Conservation (phyloP, 2,113 vertebrate species). For the Podarcis muralis region DNA sequence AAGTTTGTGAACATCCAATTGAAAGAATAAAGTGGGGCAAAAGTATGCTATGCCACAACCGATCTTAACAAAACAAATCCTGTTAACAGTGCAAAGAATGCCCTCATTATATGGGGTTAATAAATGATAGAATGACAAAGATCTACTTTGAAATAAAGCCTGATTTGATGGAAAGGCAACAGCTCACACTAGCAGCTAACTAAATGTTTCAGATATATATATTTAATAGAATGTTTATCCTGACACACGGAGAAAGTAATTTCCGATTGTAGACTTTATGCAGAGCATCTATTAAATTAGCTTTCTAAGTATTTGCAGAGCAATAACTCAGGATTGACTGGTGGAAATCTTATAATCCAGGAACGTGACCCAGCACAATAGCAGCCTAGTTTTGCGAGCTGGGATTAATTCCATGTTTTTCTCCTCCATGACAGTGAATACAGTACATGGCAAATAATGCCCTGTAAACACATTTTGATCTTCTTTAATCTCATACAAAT, state of each 20-base stretch:
- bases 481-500: slow-evolving; percentile 76
- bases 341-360: slow-evolving; percentile 77
- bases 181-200: slow-evolving; percentile 18
- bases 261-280: slow-evolving; percentile 50
- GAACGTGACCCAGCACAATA: slow-evolving; percentile 79
- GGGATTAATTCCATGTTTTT: slow-evolving; percentile 75
- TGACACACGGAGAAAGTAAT: slow-evolving; percentile 56
- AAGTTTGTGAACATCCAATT: not conserved
- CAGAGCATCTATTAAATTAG: slow-evolving; percentile 68
- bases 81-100: not conserved
- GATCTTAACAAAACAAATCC: not conserved
- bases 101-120: slow-evolving; percentile 29
- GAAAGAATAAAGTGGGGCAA: not conserved
- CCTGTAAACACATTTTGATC: slow-evolving; percentile 70
- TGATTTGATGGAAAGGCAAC: slow-evolving; percentile 1
- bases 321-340: slow-evolving; percentile 74
- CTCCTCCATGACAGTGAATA: slow-evolving; percentile 73
- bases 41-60: not conserved
- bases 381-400: slow-evolving; percentile 71
- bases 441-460: slow-evolving; percentile 67
- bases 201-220: slow-evolving; percentile 35
- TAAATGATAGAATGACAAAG: slow-evolving; percentile 30
- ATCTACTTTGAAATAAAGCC: slow-evolving; percentile 37
- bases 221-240: slow-evolving; percentile 46
- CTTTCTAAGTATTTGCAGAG: slow-evolving; percentile 74